Evolutionary conservation across 2,888 invertebrate species (phyloP).

Genomic region (Meghimatium bilineatum): DNA sequence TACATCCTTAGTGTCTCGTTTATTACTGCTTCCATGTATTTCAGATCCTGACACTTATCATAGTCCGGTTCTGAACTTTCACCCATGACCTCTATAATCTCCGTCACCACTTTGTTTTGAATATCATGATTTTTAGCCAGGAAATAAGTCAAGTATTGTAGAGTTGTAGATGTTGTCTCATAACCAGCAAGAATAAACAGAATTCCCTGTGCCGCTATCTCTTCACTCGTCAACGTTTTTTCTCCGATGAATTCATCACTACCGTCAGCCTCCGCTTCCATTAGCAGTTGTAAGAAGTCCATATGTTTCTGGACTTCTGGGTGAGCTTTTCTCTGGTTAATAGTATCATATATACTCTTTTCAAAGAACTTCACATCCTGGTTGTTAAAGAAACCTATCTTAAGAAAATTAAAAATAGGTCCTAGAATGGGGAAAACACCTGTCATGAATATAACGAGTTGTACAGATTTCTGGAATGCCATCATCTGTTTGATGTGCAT

Average conservation of each 20-base stretch:
- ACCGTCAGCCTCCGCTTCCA: conserved; percentile 46
- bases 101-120: conserved; percentile 35
- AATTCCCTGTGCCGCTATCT: conserved; percentile 46
- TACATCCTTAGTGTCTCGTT: conserved; percentile 61
- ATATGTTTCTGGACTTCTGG: conserved; percentile 2
- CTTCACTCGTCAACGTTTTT: conserved; percentile 43
- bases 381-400: conserved; percentile 9
- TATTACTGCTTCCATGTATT: conserved; percentile 60
- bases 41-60: conserved; percentile 56
- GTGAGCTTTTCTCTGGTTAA: conserved; percentile 28
- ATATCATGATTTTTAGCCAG: conserved; percentile 37
- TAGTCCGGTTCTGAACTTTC: conserved; percentile 57
- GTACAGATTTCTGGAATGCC: neutral
- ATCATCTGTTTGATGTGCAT: conserved; percentile 1
- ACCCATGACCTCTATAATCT: conserved; percentile 40
- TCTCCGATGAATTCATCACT: conserved; percentile 8
- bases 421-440: conserved; percentile 11
- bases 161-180: conserved; percentile 47
- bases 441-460: neutral
- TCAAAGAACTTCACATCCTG: conserved; percentile 32
- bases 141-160: conserved; percentile 48
- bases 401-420: conserved; percentile 4
- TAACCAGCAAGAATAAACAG: conserved; percentile 49
- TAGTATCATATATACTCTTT: neutral
- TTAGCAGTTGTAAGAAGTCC: conserved; percentile 50